Conservation (phyloP, 2,888 invertebrate genomes). For the Tortricodes alternella region DNA sequence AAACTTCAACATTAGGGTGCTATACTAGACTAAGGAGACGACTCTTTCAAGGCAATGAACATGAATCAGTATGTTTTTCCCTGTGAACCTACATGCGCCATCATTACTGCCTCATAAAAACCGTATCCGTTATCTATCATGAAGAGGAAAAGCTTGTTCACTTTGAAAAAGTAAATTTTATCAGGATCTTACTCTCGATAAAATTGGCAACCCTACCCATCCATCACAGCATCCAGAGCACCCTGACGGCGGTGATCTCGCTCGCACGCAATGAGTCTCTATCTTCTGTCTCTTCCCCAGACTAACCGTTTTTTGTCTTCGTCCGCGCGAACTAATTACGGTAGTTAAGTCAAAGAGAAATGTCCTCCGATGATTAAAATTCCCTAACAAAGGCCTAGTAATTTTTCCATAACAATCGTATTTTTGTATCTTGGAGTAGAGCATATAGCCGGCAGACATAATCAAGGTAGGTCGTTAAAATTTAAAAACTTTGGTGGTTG, state of each 20-base stretch:
- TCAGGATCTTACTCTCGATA: slow-evolving; percentile 6
- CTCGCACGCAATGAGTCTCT: not conserved
- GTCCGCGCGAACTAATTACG: slow-evolving; percentile 22
- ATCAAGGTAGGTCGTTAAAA: too few relatives aligned
- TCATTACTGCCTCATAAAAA: slow-evolving; percentile 20
- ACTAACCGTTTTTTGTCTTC: slow-evolving; percentile 22
- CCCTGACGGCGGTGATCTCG: not conserved
- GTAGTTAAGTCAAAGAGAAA: slow-evolving; percentile 23
- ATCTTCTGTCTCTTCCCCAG: not conserved
- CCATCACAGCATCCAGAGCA: not conserved
- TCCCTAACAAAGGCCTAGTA: slow-evolving; percentile 4
- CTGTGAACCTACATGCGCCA: not conserved
- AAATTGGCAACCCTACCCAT: slow-evolving; percentile 2
- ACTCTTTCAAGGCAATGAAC: too few relatives aligned
- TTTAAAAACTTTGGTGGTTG: too few relatives aligned
- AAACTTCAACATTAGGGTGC: too few relatives aligned
- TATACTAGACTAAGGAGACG: too few relatives aligned
- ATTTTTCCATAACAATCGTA: slow-evolving; percentile 1
- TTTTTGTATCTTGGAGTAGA: not conserved
- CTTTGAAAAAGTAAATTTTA: slow-evolving; percentile 25
- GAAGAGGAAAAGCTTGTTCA: slow-evolving; percentile 11
- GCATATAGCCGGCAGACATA: too few relatives aligned
- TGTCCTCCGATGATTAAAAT: slow-evolving; percentile 13
- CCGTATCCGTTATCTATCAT: slow-evolving; percentile 17
- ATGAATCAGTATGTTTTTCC: not conserved